Base-by-base conservation (phyloP, 2,797 vertebrate genomes). In the Delichon dasypus region DNA sequence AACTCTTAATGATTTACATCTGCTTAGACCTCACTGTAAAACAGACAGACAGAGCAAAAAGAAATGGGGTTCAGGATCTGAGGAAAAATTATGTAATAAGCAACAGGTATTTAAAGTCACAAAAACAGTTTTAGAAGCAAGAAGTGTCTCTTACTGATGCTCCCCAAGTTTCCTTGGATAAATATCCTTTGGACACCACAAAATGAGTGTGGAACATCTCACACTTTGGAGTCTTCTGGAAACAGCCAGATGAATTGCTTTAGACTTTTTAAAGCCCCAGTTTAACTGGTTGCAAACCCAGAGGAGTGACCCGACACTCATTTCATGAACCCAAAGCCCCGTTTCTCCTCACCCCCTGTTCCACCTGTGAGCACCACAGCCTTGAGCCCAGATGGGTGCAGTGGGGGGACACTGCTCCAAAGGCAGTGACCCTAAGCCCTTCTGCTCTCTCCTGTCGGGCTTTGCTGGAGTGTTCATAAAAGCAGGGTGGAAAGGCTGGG, bases 131-230 rank as follows among this genome's bases (percentile, higher is more conserved):
- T 32, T 38, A 34, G 57, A 68, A 84, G 16, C 13, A 67, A 29
- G 50, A 67, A 10, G 8, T 51, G 0, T 25, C 7, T 65, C 21
- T 50, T 16, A 27, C 12, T 16, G 17, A 16, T 5, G 13, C 2
- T 11, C 20, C 19, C 7, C 14, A 29, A 38, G 16, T 19, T 36
- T 48, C 45, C 53, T n/a, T 15, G 44, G 16, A 23, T 5, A 80
- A 17, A 15, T 23, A 26, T 6, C 27, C 32, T 64, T 5, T 44
- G 42, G 42, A 45, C 14, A 10, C 22, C 13, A 58, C 5, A 27
- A 3, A 7, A 18, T 0, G 2, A 55, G 19, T 0, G 1, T 12
- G 11, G 11, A 44, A n/a, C 16, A 4, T 4, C 55, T 30, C n/a
- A 72, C 25, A 25, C 11, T 9, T 2, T 0, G 5, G 13, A 23